These are phyloP conservation scores for Bicyclus anynana DNA, from an alignment of 1,140 invertebrate species.

Conservation along the genomic window DNA sequence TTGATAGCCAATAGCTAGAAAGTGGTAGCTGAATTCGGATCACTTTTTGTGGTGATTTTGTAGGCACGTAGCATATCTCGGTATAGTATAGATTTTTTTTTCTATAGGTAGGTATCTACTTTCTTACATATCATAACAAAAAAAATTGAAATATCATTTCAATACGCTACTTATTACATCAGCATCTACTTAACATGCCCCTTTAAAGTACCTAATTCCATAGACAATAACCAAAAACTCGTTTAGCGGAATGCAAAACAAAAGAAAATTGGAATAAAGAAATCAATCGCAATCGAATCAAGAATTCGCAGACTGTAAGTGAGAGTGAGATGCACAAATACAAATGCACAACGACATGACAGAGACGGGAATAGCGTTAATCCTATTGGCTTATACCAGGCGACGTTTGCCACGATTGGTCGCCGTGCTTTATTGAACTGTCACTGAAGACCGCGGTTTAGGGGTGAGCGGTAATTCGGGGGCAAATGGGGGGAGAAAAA, in stretches of 20 bases:
- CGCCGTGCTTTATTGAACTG: constrained; percentile 74
- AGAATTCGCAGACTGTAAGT: constrained; percentile 60
- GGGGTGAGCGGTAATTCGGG: constrained; percentile 70
- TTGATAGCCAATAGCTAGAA: too few species aligned
- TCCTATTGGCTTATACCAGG: constrained; percentile 75
- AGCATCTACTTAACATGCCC: not conserved
- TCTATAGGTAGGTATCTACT: too few species aligned
- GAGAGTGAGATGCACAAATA: constrained; percentile 38
- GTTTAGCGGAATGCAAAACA: constrained; percentile 51
- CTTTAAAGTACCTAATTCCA: constrained; percentile 27
- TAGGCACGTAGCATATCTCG: too few species aligned
- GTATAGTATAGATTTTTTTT: too few species aligned
- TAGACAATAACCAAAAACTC: constrained; percentile 31
- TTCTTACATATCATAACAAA: too few species aligned
- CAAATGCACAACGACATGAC: constrained; percentile 15
- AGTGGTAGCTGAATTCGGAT: too few species aligned
- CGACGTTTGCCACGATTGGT: constrained; percentile 75
- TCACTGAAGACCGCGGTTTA: constrained; percentile 73
- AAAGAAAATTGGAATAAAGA: constrained; percentile 70
- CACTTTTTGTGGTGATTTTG: too few species aligned
- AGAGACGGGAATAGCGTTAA: constrained; percentile 59
- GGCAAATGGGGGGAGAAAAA: constrained; percentile 46
- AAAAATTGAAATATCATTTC: too few species aligned
- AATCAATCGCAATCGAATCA: constrained; percentile 73
- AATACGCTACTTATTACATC: too few species aligned